Evolutionary conservation across 2,113 vertebrate genomes (phyloP).

Genomic region (Calonectris borealis): DNA sequence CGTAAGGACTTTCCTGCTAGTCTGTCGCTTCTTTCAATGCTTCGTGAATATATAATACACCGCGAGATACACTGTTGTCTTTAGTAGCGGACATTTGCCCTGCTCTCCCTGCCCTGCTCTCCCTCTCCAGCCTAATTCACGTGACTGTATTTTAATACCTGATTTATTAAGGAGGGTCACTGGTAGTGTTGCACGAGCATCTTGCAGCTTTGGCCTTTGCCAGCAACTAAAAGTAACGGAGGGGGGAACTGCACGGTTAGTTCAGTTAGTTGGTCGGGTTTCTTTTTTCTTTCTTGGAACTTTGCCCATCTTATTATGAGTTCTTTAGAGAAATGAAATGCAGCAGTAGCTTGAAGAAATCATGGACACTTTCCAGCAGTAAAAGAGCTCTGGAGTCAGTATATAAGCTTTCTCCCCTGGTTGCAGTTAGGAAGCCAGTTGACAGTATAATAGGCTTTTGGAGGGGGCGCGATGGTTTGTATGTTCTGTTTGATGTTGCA

Average conservation of each 20-base stretch:
- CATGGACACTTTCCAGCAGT: slow-evolving; percentile 69
- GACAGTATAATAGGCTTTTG: slow-evolving; percentile 76
- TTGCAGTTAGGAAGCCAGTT: slow-evolving; percentile 74
- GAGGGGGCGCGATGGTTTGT: slow-evolving; percentile 68
- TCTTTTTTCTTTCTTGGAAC: slow-evolving; percentile 58
- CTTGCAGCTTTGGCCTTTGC: slow-evolving; percentile 1
- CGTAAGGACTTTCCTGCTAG: background rate
- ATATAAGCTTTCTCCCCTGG: slow-evolving; percentile 73
- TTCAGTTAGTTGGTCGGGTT: background rate
- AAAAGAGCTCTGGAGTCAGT: slow-evolving; percentile 64
- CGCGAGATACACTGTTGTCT: background rate
- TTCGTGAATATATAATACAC: background rate
- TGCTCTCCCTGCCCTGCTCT: background rate
- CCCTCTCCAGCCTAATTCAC: background rate
- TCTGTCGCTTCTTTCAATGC: background rate
- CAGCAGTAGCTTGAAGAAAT: slow-evolving; percentile 72
- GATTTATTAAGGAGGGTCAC: slow-evolving; percentile 21
- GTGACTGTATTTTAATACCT: slow-evolving; percentile 6
- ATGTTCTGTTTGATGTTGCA: slow-evolving; percentile 79
- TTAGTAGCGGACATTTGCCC: background rate
- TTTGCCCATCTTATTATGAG: slow-evolving; percentile 70
- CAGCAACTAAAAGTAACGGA: background rate
- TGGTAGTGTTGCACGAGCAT: background rate
- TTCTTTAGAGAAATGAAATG: slow-evolving; percentile 76
- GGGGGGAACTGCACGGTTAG: background rate